phyloP scores from a whole-genome alignment of 2,888 invertebrate species.

The Ectemnius cavifrons region DNA sequence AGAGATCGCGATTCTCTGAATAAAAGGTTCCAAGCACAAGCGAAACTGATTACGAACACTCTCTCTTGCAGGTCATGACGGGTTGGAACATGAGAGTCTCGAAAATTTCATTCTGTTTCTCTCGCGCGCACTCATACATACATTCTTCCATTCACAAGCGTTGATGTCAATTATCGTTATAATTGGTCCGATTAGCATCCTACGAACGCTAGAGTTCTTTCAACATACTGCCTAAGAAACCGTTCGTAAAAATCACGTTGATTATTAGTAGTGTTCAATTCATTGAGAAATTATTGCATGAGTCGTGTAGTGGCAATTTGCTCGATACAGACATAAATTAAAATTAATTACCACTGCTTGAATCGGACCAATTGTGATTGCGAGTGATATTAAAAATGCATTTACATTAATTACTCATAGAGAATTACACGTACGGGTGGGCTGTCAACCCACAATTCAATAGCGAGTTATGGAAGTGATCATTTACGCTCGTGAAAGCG shows the following conservation, averaged over 20 bases:
- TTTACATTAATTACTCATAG: constrained; percentile 48
- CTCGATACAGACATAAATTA: too few species aligned
- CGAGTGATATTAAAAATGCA: constrained; percentile 49
- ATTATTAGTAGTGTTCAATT: too few species aligned
- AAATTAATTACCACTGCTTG: neutral
- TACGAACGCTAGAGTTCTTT: constrained; percentile 1
- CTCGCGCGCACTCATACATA: constrained; percentile 2
- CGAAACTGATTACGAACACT: constrained; percentile 1
- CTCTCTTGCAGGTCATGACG: constrained; percentile 47
- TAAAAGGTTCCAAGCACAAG: constrained; percentile 25
- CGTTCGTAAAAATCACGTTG: too few species aligned
- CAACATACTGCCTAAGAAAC: constrained; percentile 10
- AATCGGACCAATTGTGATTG: neutral
- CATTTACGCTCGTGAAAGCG: constrained; percentile 22
- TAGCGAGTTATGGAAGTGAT: constrained; percentile 43
- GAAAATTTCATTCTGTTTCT: constrained; percentile 14
- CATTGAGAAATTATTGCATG: too few species aligned
- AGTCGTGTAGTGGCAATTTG: too few species aligned
- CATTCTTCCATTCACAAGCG: constrained; percentile 2
- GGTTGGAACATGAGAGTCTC: constrained; percentile 36
- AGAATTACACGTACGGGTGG: constrained; percentile 49
- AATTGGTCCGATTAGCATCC: constrained; percentile 29
- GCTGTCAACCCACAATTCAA: too few species aligned
- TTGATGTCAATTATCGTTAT: constrained; percentile 18
- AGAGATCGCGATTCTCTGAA: constrained; percentile 46